Conservation (phyloP, 2,888 invertebrate species). For the Belgica antarctica region DNA sequence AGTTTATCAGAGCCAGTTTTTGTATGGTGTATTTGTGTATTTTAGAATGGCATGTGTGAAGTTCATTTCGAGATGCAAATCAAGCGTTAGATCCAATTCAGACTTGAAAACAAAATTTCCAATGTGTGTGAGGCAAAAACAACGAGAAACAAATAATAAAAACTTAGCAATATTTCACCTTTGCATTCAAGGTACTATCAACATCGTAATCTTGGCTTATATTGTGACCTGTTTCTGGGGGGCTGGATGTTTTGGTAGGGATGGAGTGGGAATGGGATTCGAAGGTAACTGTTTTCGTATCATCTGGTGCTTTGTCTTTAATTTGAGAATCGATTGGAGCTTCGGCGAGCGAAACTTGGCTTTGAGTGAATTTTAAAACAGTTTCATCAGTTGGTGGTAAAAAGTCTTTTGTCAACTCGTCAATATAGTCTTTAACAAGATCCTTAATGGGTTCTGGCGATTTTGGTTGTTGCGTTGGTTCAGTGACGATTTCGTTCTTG, state of each 20-base stretch:
- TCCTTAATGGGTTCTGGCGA: constrained; percentile 13
- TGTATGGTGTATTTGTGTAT: background rate
- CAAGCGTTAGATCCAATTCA: constrained; percentile 20
- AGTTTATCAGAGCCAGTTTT: background rate
- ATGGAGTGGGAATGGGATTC: constrained; percentile 21
- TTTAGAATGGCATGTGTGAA: too few relatives aligned
- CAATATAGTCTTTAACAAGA: constrained; percentile 21
- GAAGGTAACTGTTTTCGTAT: constrained; percentile 17
- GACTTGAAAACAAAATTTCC: background rate
- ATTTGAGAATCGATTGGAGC: too few relatives aligned
- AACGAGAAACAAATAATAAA: constrained; percentile 5
- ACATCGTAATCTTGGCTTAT: constrained; percentile 30
- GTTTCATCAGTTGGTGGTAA: background rate
- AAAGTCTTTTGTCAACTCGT: constrained; percentile 35
- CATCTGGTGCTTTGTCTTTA: constrained; percentile 12
- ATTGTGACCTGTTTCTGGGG: constrained; percentile 36
- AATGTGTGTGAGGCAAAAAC: constrained; percentile 14
- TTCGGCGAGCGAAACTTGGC: background rate
- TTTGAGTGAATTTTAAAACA: background rate
- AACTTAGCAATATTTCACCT: constrained; percentile 38
- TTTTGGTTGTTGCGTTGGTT: constrained; percentile 1
- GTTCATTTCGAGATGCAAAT: too few relatives aligned
- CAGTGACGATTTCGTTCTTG: constrained; percentile 34
- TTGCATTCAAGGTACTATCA: constrained; percentile 25
- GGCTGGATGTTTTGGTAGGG: background rate